Percentiles rank a stretch among this genome's conserved stretches.
Evolutionary conservation across 2,888 invertebrate species (phyloP).

Genomic region (Drosophila melanocephala): DNA sequence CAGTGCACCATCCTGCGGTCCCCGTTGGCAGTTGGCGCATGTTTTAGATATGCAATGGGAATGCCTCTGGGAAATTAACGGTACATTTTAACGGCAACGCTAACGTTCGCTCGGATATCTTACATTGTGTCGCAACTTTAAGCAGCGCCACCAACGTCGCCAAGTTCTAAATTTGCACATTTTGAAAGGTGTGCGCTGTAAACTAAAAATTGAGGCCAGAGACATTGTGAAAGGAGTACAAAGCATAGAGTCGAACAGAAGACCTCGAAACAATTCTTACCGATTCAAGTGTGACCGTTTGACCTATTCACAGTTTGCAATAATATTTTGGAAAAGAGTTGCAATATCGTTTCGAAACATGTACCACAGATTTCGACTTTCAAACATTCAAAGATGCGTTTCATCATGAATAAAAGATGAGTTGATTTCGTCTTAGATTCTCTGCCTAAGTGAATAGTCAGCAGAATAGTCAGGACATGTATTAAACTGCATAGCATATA

Average conservation of each 20-base stretch:
- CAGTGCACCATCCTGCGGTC: slow-evolving; percentile 21
- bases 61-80: slow-evolving; percentile 74
- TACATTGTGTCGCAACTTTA: slow-evolving; percentile 43
- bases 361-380: not conserved
- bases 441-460: not conserved
- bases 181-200: slow-evolving; percentile 39
- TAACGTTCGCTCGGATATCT: slow-evolving; percentile 42
- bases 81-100: slow-evolving; percentile 64
- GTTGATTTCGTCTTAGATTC: not conserved
- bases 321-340: not conserved
- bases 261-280: not conserved
- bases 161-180: slow-evolving; percentile 36
- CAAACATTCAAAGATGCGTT: not conserved
- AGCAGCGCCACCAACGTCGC: slow-evolving; percentile 10
- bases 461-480: not conserved
- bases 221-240: not conserved
- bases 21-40: slow-evolving; percentile 53
- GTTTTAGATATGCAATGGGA: slow-evolving; percentile 70
- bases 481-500: not conserved
- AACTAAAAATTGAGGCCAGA: slow-evolving; percentile 14
- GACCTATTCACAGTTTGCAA: not conserved
- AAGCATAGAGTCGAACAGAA: not conserved
- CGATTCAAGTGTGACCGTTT: not conserved
- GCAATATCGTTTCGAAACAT: not conserved
- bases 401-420: not conserved